Percentiles rank a stretch among this genome's conserved stretches.
Conservation (phyloP, 1,140 invertebrate species). For the Eriosoma lanigerum region DNA sequence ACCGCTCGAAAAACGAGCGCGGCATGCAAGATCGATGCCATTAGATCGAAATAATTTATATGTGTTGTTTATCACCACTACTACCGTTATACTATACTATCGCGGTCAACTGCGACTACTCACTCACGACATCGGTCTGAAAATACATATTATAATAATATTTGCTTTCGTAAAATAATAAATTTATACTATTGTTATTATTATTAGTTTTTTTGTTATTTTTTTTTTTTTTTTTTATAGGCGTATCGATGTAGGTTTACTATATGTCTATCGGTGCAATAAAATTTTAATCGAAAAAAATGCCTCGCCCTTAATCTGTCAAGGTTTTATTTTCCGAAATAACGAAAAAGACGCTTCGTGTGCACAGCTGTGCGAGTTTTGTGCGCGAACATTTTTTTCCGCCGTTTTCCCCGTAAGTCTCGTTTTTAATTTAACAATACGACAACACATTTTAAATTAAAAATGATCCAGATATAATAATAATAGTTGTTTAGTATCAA, state of each 20-base stretch:
- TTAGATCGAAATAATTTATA: background rate
- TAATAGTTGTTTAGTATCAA: background rate
- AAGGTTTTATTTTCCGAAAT: background rate
- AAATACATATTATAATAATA: constrained; percentile 1
- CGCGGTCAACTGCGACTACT: too few species aligned
- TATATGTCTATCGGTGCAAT: background rate
- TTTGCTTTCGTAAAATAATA: constrained; percentile 13
- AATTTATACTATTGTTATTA: background rate
- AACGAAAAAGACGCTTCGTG: background rate
- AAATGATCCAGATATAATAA: background rate
- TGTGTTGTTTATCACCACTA: background rate
- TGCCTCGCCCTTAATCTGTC: background rate
- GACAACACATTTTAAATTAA: constrained; percentile 16
- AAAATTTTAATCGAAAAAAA: constrained; percentile 23
- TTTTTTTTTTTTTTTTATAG: background rate
- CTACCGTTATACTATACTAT: too few species aligned
- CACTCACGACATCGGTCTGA: background rate
- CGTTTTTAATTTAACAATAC: constrained; percentile 27
- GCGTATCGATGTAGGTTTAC: background rate
- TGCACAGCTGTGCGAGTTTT: background rate
- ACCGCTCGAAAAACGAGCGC: background rate
- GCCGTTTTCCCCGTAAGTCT: too few species aligned
- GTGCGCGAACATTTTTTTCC: background rate
- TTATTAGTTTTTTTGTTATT: too few species aligned
- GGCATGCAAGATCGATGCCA: background rate